A percentile compares a stretch with the other conserved stretches of the same genome.
Evolutionary conservation across 2,797 vertebrate genomes (phyloP).

Genomic region (Coendou prehensilis): DNA sequence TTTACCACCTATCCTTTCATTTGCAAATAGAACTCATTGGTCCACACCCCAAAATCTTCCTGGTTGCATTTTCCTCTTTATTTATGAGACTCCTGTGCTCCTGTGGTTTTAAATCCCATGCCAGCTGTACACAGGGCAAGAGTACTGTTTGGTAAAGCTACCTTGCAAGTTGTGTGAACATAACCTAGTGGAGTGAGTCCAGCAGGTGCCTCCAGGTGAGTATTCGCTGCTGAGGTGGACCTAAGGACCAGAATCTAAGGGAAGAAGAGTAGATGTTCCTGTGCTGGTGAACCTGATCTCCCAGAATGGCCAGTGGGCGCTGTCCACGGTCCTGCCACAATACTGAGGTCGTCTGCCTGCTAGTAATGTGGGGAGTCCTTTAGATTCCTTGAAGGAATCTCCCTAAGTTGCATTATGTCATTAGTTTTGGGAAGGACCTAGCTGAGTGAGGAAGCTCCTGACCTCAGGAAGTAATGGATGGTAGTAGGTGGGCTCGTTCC

Average conservation of each 20-base stretch:
- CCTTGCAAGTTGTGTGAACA: background rate
- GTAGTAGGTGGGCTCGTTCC: background rate
- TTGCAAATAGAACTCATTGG: slow-evolving; percentile 47
- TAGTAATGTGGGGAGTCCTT: slow-evolving; percentile 8
- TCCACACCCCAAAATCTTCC: slow-evolving; percentile 2
- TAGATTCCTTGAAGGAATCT: background rate
- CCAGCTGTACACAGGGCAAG: background rate
- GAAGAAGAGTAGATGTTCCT: background rate
- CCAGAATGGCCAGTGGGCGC: slow-evolving; percentile 32
- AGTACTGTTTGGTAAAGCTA: background rate
- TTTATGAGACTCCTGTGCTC: slow-evolving; percentile 20
- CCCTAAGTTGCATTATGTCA: background rate
- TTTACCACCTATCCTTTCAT: slow-evolving; percentile 51
- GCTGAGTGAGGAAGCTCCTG: background rate
- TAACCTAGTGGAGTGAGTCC: background rate
- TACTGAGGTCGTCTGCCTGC: background rate
- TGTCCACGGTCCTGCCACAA: slow-evolving; percentile 79
- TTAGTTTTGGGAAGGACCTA: background rate
- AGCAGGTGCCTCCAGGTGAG: background rate
- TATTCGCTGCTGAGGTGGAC: background rate
- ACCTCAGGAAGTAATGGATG: background rate
- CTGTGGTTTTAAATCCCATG: slow-evolving; percentile 21
- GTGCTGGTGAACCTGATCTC: background rate
- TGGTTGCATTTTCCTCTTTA: slow-evolving; percentile 49
- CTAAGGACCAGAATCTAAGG: background rate